Evolutionary conservation across 1,140 invertebrate genomes (phyloP).

Genomic region (Aethina tumida): DNA sequence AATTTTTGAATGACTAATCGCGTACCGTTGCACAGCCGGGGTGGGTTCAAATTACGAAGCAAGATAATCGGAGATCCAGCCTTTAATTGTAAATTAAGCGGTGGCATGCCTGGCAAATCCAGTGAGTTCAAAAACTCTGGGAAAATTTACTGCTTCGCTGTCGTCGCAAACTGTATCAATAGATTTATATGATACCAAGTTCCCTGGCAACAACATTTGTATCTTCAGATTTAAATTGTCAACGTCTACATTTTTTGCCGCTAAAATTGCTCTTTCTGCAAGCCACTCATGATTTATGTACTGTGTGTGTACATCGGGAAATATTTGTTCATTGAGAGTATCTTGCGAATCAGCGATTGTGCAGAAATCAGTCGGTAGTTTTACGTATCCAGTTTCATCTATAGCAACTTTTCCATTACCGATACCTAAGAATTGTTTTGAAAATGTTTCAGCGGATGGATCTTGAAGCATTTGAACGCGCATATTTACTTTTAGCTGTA

Average conservation of each 20-base stretch:
- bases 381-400: conserved; percentile 15
- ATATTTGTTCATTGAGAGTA: conserved; percentile 23
- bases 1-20: too few relatives aligned
- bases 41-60: too few relatives aligned
- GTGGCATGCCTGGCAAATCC: conserved; percentile 16
- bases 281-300: conserved; percentile 32
- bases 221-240: conserved; percentile 30
- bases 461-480: conserved; percentile 22
- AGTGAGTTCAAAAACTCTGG: conserved; percentile 27
- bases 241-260: conserved; percentile 31
- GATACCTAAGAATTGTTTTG: conserved; percentile 25
- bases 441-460: conserved; percentile 21
- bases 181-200: conserved; percentile 31
- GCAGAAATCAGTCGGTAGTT: conserved; percentile 15
- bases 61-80: too few relatives aligned
- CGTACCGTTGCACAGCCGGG: too few relatives aligned
- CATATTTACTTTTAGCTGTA: conserved; percentile 29
- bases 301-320: conserved; percentile 22
- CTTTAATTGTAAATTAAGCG: conserved; percentile 31
- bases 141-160: conserved; percentile 31
- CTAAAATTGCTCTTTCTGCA: conserved; percentile 29
- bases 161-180: conserved; percentile 30
- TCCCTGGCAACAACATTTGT: conserved; percentile 25
- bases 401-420: conserved; percentile 17
- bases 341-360: conserved; percentile 16